phyloP scores from a whole-genome alignment of 2,888 invertebrate species.

The Standfussiana lucernea region DNA sequence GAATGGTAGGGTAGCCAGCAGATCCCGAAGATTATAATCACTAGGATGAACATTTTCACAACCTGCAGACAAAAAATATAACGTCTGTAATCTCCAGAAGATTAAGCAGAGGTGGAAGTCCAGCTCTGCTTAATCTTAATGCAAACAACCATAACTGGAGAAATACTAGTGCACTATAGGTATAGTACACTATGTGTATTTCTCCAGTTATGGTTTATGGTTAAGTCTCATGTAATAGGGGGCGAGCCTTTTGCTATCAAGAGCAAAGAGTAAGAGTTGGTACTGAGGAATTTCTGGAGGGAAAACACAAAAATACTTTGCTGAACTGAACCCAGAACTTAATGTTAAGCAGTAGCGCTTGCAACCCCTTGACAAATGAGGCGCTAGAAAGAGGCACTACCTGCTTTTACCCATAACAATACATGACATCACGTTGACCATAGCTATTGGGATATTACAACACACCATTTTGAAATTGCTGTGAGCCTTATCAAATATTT shows the following conservation, averaged over 20 bases:
- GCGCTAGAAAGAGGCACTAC: not conserved
- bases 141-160: too few relatives aligned
- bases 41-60: conserved; percentile 97
- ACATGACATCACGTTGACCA: not conserved
- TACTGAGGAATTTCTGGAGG: not conserved
- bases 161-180: too few relatives aligned
- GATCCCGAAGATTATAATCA: conserved; percentile 95
- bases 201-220: not conserved
- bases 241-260: not conserved
- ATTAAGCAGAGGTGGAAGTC: not conserved
- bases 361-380: not conserved
- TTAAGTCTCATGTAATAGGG: not conserved
- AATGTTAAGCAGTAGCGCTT: not conserved
- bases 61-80: conserved; percentile 89
- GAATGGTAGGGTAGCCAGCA: conserved; percentile 97
- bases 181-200: too few relatives aligned
- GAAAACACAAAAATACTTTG: not conserved
- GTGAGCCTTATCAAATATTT: not conserved
- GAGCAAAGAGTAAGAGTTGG: not conserved
- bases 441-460: not conserved
- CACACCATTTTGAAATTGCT: too few relatives aligned
- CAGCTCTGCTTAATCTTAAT: too few relatives aligned
- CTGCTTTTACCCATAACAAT: not conserved
- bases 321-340: not conserved
- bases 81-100: not conserved